Base-by-base conservation (phyloP, 2,113 vertebrate species). In the Pristiophorus japonicus region DNA sequence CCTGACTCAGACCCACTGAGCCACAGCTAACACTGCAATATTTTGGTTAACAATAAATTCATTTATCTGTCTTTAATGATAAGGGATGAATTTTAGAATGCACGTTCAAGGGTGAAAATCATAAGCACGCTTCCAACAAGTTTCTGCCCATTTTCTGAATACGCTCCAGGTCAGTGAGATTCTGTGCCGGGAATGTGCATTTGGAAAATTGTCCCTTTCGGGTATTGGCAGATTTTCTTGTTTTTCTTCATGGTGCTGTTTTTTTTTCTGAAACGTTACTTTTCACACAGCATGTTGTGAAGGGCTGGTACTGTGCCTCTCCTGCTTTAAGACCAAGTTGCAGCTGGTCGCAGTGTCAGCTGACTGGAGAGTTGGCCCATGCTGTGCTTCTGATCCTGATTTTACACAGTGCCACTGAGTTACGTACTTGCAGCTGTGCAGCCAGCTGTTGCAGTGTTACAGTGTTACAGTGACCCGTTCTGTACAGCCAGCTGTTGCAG, bases 221-320 rank as follows among this genome's bases (percentile, higher is more conserved):
- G 38, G 2, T 10, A 47, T 2, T 10, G 22, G 22, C 45, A 47
- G 22, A 1, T 24, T 85, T 45, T 7, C 12, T 85, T 85, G 4
- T 51, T 85, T 27, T 0, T 47, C 45, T 85, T 85, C 45, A 42
- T 45, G 45, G n/a, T n/a, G n/a, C n/a, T n/a, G n/a, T n/a, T n/a
- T n/a, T n/a, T n/a, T n/a, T n/a, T n/a, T n/a, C n/a, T n/a, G 75
- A 81, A 81, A 81, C n/a, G 38, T 81, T 81, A 81, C 38, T 81
- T 81, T 38, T 81, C 5, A 81, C 16, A 14, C 75, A 42, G 24
- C 11, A 88, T 0, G 11, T 55, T 30, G 47, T 27, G 24, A 55
- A 30, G 2, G 27, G 11, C 45, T 12, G 22, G 8, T 27, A 24
- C 3, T 24, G 27, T 73, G 70, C 24, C 70, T 47, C 38, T 85